A percentile compares a stretch with the other conserved stretches of the same genome.
Conservation (phyloP, 2,113 vertebrate genomes). For the Pituophis catenifer region DNA sequence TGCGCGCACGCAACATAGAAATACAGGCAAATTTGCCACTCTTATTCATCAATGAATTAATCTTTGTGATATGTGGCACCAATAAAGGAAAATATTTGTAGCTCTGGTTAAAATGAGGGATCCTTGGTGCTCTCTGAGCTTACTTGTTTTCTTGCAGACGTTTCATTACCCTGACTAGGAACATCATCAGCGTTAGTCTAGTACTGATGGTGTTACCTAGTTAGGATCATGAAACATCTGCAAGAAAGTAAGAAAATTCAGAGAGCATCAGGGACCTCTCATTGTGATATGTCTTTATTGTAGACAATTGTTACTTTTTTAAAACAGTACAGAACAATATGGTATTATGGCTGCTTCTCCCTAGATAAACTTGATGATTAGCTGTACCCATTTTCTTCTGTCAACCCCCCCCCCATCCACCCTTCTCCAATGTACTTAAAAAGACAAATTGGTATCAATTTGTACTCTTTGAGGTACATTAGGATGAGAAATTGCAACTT, state of each 20-base stretch:
- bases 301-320: not conserved
- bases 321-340: not conserved
- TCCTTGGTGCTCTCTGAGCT: too few relatives aligned
- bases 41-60: not conserved
- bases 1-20: not conserved
- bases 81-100: too few relatives aligned
- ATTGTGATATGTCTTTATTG: not conserved
- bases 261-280: too few relatives aligned
- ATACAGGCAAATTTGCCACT: not conserved
- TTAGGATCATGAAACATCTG: too few relatives aligned
- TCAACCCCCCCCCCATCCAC: not conserved
- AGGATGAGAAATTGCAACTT: not conserved
- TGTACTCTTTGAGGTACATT: not conserved
- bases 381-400: not conserved
- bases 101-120: too few relatives aligned
- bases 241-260: too few relatives aligned
- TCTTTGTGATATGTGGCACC: not conserved
- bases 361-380: not conserved
- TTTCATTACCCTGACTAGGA: too few relatives aligned
- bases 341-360: not conserved
- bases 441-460: not conserved
- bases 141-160: too few relatives aligned
- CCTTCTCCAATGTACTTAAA: not conserved
- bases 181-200: too few relatives aligned
- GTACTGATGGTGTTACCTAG: too few relatives aligned